Base-by-base conservation (phyloP, 23 tunicate genomes). In the Halocynthia roretzi region DNA sequence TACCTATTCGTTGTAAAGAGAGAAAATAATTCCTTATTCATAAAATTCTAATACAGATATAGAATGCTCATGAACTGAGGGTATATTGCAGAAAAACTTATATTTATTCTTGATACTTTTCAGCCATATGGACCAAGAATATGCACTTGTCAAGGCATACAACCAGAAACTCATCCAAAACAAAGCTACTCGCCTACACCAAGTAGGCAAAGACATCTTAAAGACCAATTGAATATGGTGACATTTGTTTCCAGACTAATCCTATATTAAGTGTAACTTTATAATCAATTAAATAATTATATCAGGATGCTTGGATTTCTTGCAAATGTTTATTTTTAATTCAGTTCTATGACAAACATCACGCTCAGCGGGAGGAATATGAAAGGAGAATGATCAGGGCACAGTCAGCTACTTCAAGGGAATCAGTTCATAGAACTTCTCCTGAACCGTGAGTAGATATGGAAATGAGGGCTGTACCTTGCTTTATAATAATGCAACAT, bases 391-490 rank as follows among this genome's bases (percentile, higher is more conserved):
- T 70, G 67, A 74, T 54, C 62, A 70, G 81, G 62, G 82, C 82
- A 15, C 84, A 89, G 8, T 89, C 96, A 40, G 83, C 84, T 7
- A 61, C 78, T 7, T 82, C 96, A 23, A 87, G 76, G 22, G 85
- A 89, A 53, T 89, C 96, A 8, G 58, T 89, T 10, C 96, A 89
- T 73, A 67, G 80, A 14, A 84, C 88, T 0, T 89, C 96, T 15
- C 96, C 96, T 10, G 75, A 80, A 83, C 96, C 96, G 96, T 89
- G 65, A 80, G 96, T 83, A 17, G 2, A 9, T 44, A 71, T 31
- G 44, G 4, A 31, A 31, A 31, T 31, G 44, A 31, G 44, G 44
- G 4, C 44, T 31, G 44, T 1, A 0, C 1, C 44, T 31, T 31
- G 44, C 44, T 31, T 31, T 31, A 31, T 31, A 4, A 31, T 31